Base-by-base conservation (phyloP, 2,797 vertebrate species). In the Lutjanus argentimaculatus region DNA sequence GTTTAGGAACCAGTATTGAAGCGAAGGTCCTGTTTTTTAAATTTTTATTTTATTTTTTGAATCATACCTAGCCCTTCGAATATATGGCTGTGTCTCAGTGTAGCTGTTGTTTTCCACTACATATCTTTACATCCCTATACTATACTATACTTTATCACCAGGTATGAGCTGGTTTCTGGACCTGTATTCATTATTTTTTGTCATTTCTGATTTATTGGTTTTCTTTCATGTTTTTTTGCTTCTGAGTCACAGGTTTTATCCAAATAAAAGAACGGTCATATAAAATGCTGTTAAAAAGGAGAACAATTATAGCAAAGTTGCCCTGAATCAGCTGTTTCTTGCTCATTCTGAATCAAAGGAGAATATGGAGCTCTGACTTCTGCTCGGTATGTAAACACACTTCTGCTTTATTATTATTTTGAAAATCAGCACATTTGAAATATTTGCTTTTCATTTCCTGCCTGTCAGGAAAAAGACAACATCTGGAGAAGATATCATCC, bases 391-490 rank as follows among this genome's bases (percentile, higher is more conserved):
- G 36, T 63, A 72, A 72, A 75, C 14, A 68, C 48, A 8, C 8
- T 14, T 10, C 8, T 13, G 64, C 67, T 9, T 51, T 42, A 14
- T 67, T 58, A 62, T 59, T 46, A 77, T 83, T 84, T 82, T 30
- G 9, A 57, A 73, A 81, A 75, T 79, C 15, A 65, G 59, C 72
- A 67, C 30, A 12, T 88, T 89, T 82, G 49, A 91, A 87, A 88
- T 83, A 80, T 90, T 91, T 89, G 56, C 69, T 77, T 90, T 92
- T 87, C 61, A 87, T 90, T 90, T 88, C 77, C 85, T 88, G 62
- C 62, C 67, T 73, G 51, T 62, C 45, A 42, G 46, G 15, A 49
- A 61, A 87, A 83, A 76, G 68, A 75, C 66, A 83, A 90, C 91
- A 92, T 90, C 86, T 91, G 91, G 86, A 85, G 88, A 85, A 85